Evolutionary conservation across 2,888 invertebrate species (phyloP).

Genomic region (Antitype chi): DNA sequence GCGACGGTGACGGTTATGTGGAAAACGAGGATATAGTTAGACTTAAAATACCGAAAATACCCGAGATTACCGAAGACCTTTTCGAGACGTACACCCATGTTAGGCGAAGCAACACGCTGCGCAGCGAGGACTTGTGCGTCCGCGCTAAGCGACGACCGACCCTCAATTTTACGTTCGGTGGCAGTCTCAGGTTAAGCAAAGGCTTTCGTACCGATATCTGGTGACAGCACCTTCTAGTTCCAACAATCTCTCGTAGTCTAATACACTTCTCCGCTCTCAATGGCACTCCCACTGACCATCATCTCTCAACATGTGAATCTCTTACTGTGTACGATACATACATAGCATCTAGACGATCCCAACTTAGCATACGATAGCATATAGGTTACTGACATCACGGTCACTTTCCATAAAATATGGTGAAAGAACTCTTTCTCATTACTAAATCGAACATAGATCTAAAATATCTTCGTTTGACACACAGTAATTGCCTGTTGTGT

Average conservation of each 20-base stretch:
- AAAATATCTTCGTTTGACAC: conserved; percentile 89
- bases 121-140: conserved; percentile 83
- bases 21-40: conserved; percentile 90
- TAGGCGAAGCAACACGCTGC: conserved; percentile 86
- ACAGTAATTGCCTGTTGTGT: conserved; percentile 83
- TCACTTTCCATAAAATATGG: conserved; percentile 76
- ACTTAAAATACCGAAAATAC: conserved; percentile 89
- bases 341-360: conserved; percentile 75
- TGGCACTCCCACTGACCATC: conserved; percentile 80
- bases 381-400: conserved; percentile 74
- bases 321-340: conserved; percentile 84
- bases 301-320: conserved; percentile 79
- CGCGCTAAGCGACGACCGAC: conserved; percentile 82
- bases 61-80: conserved; percentile 90
- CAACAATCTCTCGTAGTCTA: conserved; percentile 69
- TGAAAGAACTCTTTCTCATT: conserved; percentile 76
- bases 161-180: conserved; percentile 87
- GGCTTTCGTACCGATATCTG: conserved; percentile 87
- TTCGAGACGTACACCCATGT: conserved; percentile 89
- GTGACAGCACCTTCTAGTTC: conserved; percentile 81
- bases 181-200: conserved; percentile 89
- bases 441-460: conserved; percentile 72
- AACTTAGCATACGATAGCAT: conserved; percentile 64
- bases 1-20: conserved; percentile 87
- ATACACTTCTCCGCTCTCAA: conserved; percentile 76